A percentile compares a stretch with the other conserved stretches of the same genome.
These are phyloP conservation scores for Lydus trimaculatus DNA, from an alignment of 2,888 invertebrate species.

Conservation along the genomic window DNA sequence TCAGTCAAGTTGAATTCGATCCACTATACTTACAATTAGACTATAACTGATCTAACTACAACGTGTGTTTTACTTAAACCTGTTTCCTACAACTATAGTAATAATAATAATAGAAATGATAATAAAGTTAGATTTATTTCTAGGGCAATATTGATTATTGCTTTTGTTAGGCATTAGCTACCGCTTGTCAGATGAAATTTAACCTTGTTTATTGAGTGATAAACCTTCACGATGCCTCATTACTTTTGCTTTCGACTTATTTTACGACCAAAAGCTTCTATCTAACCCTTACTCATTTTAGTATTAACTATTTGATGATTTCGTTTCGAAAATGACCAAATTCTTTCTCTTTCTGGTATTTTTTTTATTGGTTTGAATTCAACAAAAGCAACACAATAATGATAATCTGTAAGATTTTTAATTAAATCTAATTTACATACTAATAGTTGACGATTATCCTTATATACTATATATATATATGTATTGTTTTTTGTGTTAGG, in stretches of 20 bases:
- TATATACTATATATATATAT: too few relatives aligned
- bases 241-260: constrained; percentile 56
- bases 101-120: not conserved
- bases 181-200: constrained; percentile 46
- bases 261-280: constrained; percentile 50
- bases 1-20: not conserved
- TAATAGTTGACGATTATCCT: constrained; percentile 4
- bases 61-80: constrained; percentile 35
- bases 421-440: constrained; percentile 1
- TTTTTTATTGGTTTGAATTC: not conserved
- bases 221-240: constrained; percentile 58
- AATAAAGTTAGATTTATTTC: constrained; percentile 50
- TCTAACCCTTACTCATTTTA: constrained; percentile 31
- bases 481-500: constrained; percentile 7
- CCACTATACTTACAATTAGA: not conserved
- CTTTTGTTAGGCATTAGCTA: constrained; percentile 44
- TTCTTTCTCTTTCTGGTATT: not conserved
- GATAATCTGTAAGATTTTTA: not conserved
- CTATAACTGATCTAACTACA: constrained; percentile 17
- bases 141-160: constrained; percentile 48
- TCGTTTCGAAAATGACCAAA: not conserved
- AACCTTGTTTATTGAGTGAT: constrained; percentile 59
- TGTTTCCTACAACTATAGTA: constrained; percentile 7
- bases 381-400: not conserved
- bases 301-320: not conserved